phyloP scores from a whole-genome alignment of 2,113 vertebrate species.

The Zosterops hypoxanthus region DNA sequence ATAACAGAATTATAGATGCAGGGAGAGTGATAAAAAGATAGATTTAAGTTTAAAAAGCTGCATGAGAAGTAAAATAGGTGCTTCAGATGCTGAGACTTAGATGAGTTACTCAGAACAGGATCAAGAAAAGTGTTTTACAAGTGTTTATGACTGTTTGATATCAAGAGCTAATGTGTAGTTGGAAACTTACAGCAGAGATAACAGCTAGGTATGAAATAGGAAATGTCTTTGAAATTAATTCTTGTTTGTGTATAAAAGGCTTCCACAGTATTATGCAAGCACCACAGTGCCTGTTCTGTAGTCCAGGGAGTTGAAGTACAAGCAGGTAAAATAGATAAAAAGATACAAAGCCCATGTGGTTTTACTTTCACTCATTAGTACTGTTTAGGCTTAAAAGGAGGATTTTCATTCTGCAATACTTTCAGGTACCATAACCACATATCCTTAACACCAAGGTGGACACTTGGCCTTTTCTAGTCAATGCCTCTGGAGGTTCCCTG shows the following conservation, averaged over 20 bases:
- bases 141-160: slow-evolving; percentile 15
- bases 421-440: not conserved
- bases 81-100: not conserved
- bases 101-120: not conserved
- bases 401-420: not conserved
- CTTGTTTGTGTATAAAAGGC: not conserved
- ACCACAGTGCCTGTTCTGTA: not conserved
- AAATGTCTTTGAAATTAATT: slow-evolving; percentile 14
- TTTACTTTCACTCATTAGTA: not conserved
- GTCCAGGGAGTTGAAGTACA: not conserved
- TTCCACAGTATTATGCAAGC: not conserved
- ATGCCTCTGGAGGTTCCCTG: not conserved
- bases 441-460: not conserved
- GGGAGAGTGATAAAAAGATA: not conserved
- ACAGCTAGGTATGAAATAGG: not conserved
- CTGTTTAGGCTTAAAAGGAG: not conserved
- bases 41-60: not conserved
- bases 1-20: not conserved
- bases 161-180: not conserved
- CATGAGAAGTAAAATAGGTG: not conserved
- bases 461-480: not conserved
- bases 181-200: slow-evolving; percentile 3
- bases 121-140: slow-evolving; percentile 3
- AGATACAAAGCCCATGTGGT: not conserved
- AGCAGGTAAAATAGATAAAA: not conserved